phyloP scores from a whole-genome alignment of 2,888 invertebrate species.

The Limnephilus auricula region DNA sequence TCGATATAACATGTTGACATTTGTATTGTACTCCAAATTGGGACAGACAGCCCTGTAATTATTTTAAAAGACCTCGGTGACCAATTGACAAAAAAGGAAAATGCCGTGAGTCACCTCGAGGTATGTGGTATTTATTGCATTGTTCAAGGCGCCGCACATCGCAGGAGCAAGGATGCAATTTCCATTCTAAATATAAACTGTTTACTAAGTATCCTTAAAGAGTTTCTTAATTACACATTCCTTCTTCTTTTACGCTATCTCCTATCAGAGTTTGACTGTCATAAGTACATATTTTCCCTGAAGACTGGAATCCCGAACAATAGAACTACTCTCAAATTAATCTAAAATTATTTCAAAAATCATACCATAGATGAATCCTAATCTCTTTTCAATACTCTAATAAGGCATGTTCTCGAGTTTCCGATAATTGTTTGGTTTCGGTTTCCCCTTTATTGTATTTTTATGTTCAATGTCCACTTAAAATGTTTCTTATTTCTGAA shows the following conservation, averaged over 20 bases:
- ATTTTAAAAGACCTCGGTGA: background rate
- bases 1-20: too few relatives aligned
- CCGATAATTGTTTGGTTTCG: too few relatives aligned
- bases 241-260: background rate
- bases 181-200: background rate
- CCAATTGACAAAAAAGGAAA: constrained; percentile 38
- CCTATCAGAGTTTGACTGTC: background rate
- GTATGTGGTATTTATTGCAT: background rate
- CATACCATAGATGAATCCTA: too few relatives aligned
- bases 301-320: background rate
- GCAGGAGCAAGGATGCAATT: background rate
- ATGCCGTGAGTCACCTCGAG: constrained; percentile 35
- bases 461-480: too few relatives aligned
- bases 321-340: background rate
- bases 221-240: too few relatives aligned
- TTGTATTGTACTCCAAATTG: background rate
- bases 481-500: too few relatives aligned
- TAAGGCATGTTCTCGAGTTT: too few relatives aligned
- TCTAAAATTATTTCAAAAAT: too few relatives aligned
- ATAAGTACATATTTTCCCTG: background rate
- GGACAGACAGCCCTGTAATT: background rate
- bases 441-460: too few relatives aligned
- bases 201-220: too few relatives aligned
- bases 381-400: too few relatives aligned
- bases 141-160: background rate